Evolutionary conservation across 1,140 invertebrate genomes (phyloP), one percentile per base, ranked within the genome.

Genomic region (Eulimnadia texana): DNA sequence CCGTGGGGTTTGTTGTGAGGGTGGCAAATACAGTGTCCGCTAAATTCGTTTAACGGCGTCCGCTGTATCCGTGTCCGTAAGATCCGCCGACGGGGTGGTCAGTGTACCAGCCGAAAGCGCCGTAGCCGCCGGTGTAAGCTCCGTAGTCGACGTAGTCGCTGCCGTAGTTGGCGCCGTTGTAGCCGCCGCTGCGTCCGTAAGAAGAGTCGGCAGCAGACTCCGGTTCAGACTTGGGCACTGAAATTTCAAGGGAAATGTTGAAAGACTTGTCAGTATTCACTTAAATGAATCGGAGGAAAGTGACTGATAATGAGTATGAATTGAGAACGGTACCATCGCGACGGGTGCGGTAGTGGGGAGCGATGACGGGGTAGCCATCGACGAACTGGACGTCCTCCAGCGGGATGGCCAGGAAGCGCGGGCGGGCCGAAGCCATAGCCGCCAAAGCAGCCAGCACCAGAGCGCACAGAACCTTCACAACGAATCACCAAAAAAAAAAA

Each of bases 101-200:
- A 16, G 69, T 60, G 63, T 70, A 70, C 69, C 69, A 70, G 10
- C 70, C 69, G 60, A 70, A 71, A 50, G 69, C 69, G 1, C 70
- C 70, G 50, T 68, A 58, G n/a, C 66, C 67, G 10, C 69, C 70
- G 20, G 69, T 70, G 66, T 70, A 69, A 10, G 69, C 70, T 33
- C 70, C 70, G 53, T 69, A 64, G 52, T 70, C 67, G n/a, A 64
- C 66, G 33, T 61, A 62, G 59, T 66, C 64, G 22, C 60, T 65
- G 22, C 58, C 63, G 0, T 63, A 29, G 10, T 42, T 59, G 20
- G 53, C 11, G 47, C 28, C 33, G 19, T 23, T 47, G 23, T 54
- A 24, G 11, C 57, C 29, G 13, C 53, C 59, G 24, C 59, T 20
- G 33, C 52, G 49, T 3, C 47, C 58, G 24, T 60, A 50, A 29